These are phyloP conservation scores for Carduelis carduelis DNA, from an alignment of 2,797 vertebrate genomes.

Conservation along the genomic window DNA sequence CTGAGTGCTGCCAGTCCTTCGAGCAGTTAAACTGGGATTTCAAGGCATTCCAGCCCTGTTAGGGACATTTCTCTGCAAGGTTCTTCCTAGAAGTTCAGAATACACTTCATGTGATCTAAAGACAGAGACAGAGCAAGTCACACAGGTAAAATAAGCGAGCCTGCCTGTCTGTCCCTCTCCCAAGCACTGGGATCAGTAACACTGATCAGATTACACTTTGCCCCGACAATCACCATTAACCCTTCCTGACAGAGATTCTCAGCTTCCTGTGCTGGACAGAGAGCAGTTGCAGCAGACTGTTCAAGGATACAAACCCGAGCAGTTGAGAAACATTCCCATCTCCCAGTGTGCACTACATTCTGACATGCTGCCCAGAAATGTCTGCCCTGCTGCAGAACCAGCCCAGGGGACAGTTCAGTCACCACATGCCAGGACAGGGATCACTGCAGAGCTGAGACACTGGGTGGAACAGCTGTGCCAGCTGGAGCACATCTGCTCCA, in stretches of 20 bases:
- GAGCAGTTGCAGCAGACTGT: background rate
- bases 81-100: background rate
- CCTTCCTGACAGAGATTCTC: background rate
- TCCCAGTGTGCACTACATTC: background rate
- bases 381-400: background rate
- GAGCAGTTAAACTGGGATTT: background rate
- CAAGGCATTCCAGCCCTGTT: background rate
- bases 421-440: accelerated
- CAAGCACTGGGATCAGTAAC: background rate
- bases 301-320: background rate
- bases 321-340: background rate
- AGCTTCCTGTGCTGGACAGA: background rate
- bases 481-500: background rate
- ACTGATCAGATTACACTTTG: background rate
- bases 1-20: background rate
- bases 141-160: background rate
- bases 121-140: background rate
- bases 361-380: background rate
- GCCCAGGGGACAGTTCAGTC: background rate
- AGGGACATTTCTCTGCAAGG: background rate
- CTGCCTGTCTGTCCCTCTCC: background rate
- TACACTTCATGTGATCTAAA: background rate
- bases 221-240: background rate
- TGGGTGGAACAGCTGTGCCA: background rate
- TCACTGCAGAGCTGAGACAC: accelerated